Evolutionary conservation across 2,113 vertebrate species (phyloP), one percentile per base, ranked within the genome.

Genomic region (Corythornis madagascariensis): DNA sequence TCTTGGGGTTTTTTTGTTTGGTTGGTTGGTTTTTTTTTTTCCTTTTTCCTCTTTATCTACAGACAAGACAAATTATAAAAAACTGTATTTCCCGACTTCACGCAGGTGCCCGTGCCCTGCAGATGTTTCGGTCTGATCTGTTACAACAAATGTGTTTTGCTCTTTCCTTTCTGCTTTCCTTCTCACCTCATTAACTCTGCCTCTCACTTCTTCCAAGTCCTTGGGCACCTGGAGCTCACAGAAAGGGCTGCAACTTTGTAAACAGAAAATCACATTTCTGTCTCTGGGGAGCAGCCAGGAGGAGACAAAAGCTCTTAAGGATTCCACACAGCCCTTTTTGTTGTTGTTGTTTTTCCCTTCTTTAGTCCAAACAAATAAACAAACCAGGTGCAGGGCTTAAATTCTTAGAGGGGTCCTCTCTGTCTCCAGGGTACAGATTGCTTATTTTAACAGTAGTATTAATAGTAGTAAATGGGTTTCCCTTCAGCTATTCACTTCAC

Each of bases 151-250:
- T 40, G 86, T 20, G 25, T 84, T 96, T 89, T 92, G 64, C 89
- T 96, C 93, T 82, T 86, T 81, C 83, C 93, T 83, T 94, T 88
- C 90, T 95, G 87, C 83, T 95, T 95, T 96, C 89, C 79, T 97
- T 97, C 95, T 93, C 97, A 97, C 97, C 90, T 97, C 97, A 96
- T 98, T 97, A 97, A 96, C 92, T 97, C 60, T 91, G 83, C 94
- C 95, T 95, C 95, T 96, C 93, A 88, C 93, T 96, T 96, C 95
- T 96, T 90, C 94, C 94, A 95, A 91, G 93, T 81, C 95, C 83
- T 96, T 78, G 85, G 90, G 96, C 97, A 97, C 92, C 96, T 97
- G 96, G 92, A 73, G 82, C 91, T 90, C 79, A 57, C 1, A 1
- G 86, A 93, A 90, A 89, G 40, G 52, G 67, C 85, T 78, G 47